A percentile compares a stretch with the other conserved stretches of the same genome.
Evolutionary conservation across 2,888 invertebrate species (phyloP).

Genomic region (Oscheius sp.): DNA sequence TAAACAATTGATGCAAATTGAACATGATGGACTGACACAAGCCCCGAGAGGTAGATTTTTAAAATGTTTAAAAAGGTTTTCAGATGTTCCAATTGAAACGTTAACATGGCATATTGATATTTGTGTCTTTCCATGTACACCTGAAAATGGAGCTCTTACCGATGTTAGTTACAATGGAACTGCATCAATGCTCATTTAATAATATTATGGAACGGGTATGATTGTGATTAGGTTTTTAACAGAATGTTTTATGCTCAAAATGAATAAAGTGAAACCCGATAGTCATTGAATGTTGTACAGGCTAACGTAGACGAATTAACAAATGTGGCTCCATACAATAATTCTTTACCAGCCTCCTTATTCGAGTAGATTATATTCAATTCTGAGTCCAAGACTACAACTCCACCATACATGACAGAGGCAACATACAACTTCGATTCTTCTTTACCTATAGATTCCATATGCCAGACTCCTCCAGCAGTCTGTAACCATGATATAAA

Average conservation of each 20-base stretch:
- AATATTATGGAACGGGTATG: background rate
- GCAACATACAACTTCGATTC: conserved; percentile 20
- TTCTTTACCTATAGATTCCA: conserved; percentile 27
- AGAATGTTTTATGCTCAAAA: background rate
- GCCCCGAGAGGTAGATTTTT: conserved; percentile 37
- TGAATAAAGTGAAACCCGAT: too few species aligned
- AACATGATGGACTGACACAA: conserved; percentile 23
- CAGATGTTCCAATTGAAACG: conserved; percentile 81
- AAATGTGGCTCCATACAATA: conserved; percentile 46
- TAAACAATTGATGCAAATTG: conserved; percentile 28
- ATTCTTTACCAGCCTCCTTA: conserved; percentile 35
- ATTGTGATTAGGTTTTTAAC: conserved; percentile 1
- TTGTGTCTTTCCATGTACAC: conserved; percentile 89
- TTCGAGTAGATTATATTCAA: conserved; percentile 32
- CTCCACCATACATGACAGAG: conserved; percentile 52
- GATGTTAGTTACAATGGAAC: conserved; percentile 12
- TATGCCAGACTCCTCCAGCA: conserved; percentile 49
- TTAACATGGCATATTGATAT: conserved; percentile 98
- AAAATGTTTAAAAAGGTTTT: conserved; percentile 15
- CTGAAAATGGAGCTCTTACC: conserved; percentile 71
- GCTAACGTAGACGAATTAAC: background rate
- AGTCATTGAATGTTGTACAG: conserved; percentile 51
- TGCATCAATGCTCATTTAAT: conserved; percentile 24
- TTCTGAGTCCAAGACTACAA: conserved; percentile 17
- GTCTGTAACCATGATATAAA: conserved; percentile 30